Percentiles rank a stretch among this genome's conserved stretches.
Evolutionary conservation across 2,113 vertebrate genomes (phyloP).

Genomic region (Nerophis lumbriciformis): DNA sequence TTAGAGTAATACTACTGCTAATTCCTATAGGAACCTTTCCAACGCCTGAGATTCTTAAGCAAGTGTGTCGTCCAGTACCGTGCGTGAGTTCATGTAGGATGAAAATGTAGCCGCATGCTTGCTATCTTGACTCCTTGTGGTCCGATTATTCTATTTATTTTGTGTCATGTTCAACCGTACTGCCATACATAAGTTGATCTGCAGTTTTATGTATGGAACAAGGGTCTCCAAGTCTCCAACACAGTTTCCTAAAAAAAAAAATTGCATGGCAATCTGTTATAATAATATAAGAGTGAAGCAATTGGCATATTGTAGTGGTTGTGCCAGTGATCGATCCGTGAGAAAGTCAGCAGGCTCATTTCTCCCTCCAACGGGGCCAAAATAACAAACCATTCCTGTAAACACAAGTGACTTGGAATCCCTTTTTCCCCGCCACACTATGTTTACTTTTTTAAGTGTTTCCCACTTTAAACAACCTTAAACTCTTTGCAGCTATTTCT

Average conservation of each 20-base stretch:
- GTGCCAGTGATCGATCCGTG: conserved; percentile 36
- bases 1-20: conserved; percentile 59
- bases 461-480: conserved; percentile 52
- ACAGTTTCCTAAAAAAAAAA: conserved; percentile 10
- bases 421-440: conserved; percentile 28
- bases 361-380: conserved; percentile 42
- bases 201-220: conserved; percentile 20
- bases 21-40: conserved; percentile 61
- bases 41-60: conserved; percentile 68
- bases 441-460: conserved; percentile 29
- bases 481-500: conserved; percentile 55
- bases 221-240: conserved; percentile 53
- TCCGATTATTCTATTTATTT: conserved; percentile 31
- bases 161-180: conserved; percentile 9
- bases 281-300: conserved; percentile 2
- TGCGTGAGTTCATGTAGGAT: conserved; percentile 73
- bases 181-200: conserved; percentile 39
- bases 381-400: conserved; percentile 43
- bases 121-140: conserved; percentile 61
- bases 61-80: conserved; percentile 73
- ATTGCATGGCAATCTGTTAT: not conserved
- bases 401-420: conserved; percentile 57
- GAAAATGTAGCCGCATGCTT: conserved; percentile 76
- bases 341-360: conserved; percentile 32
- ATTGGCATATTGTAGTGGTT: conserved; percentile 33